Base-by-base conservation (phyloP, 2,888 invertebrate genomes). In the Diaprepes abbreviatus region DNA sequence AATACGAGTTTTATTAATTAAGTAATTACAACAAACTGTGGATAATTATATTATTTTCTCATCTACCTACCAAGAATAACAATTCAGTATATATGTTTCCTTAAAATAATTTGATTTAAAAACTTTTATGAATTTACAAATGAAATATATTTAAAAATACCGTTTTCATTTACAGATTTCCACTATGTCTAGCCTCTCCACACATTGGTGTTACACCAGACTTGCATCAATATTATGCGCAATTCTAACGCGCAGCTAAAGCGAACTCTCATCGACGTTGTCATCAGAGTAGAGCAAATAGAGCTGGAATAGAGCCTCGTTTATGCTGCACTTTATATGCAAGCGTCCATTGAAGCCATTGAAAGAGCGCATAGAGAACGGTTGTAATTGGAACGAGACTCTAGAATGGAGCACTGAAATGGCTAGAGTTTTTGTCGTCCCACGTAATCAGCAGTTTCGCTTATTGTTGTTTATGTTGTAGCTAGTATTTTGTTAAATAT, bases 321-420 rank as follows among this genome's bases (percentile, higher is more conserved):
- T 68, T 62, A 63, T 57, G 50, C 71, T 77, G 80, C 80, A 79
- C 78, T 79, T 74, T 76, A 78, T 77, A 80, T 80, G 79, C 80
- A 79, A 79, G 78, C 73, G 79, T 71, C 77, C 77, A 78, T 80
- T 80, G 67, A 75, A 76, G 74, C 75, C 77, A 77, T 78, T 77
- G 66, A 75, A 80, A 80, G 76, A 74, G 79, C 77, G 73, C 80
- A 77, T 80, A 76, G 75, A 73, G 78, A 77, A 40, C 75, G 73
- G 73, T 54, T 50, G 77, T 82, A 82, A 81, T 82, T 82, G 81
- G 81, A 79, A 81, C 36, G 63, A 58, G 50, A 68, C 57, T 62
- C 38, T 52, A 43, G 52, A 57, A 59, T 70, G 69, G 52, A 64
- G 45, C 65, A 24, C 35, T 16, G 55, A 16, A 70, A 70, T 58